Percentiles rank a stretch among this genome's conserved stretches.
phyloP scores from a whole-genome alignment of 1,140 invertebrate genomes.

The Bradysia coprophila region DNA sequence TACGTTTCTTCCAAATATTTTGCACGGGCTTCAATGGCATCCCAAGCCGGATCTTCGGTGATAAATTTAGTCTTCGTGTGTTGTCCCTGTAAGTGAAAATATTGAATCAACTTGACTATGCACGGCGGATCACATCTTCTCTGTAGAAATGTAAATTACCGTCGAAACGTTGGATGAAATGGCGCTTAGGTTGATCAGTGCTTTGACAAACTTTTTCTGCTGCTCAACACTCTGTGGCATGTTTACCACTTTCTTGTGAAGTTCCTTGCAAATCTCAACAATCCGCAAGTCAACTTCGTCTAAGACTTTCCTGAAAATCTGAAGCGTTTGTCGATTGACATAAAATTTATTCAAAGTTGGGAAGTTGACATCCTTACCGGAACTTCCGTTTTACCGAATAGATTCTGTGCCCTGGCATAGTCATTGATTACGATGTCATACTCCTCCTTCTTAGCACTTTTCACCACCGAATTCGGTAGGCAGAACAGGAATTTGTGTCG shows the following conservation, averaged over 20 bases:
- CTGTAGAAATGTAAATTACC: too few species aligned
- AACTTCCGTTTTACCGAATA: constrained; percentile 91
- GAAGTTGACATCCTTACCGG: constrained; percentile 40
- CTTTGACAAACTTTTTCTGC: constrained; percentile 81
- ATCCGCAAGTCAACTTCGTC: constrained; percentile 83
- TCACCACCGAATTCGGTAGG: constrained; percentile 83
- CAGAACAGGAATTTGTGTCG: constrained; percentile 82
- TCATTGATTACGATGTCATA: constrained; percentile 97
- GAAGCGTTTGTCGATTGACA: constrained; percentile 11
- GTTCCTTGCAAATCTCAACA: constrained; percentile 52
- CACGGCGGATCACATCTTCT: too few species aligned
- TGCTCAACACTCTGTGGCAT: constrained; percentile 82
- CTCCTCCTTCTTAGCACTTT: constrained; percentile 84
- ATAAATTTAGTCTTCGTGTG: too few species aligned
- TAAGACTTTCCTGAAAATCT: constrained; percentile 71
- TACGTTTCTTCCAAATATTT: constrained; percentile 44
- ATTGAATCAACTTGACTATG: too few species aligned
- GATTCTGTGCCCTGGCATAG: constrained; percentile 85
- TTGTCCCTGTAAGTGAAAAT: too few species aligned
- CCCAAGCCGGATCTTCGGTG: constrained; percentile 71
- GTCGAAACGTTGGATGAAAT: too few species aligned
- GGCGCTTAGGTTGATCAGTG: constrained; percentile 43
- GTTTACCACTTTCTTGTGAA: constrained; percentile 67
- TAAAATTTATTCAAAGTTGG: too few species aligned
- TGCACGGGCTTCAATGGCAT: constrained; percentile 65